These are phyloP conservation scores for Cryptocephalus moraei DNA, from an alignment of 2,888 invertebrate species.

Conservation along the genomic window DNA sequence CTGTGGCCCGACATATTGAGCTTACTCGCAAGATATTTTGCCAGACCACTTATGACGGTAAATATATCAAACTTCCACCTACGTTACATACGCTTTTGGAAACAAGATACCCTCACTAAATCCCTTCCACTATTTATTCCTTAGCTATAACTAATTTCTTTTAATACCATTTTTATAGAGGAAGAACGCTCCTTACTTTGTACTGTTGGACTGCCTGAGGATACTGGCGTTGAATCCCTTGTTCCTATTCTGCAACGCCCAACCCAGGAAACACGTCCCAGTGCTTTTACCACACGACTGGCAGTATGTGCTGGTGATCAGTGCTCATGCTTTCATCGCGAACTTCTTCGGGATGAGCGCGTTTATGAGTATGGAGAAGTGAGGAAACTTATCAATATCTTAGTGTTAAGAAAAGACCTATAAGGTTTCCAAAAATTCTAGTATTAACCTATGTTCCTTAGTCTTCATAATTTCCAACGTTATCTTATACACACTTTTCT, in stretches of 20 bases:
- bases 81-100: no score
- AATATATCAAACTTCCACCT: neutral
- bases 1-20: neutral
- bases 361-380: slow-evolving; percentile 1
- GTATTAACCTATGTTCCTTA: no score
- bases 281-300: slow-evolving; percentile 6
- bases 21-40: neutral
- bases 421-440: no score
- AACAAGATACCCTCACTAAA: neutral
- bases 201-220: neutral
- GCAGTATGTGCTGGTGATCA: slow-evolving; percentile 4
- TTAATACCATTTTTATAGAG: neutral
- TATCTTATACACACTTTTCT: no score
- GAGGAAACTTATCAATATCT: no score
- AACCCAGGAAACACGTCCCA: slow-evolving; percentile 5
- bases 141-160: no score
- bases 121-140: no score
- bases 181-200: neutral
- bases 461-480: no score
- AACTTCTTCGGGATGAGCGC: neutral
- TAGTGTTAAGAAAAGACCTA: neutral
- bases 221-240: slow-evolving; percentile 1
- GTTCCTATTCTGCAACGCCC: slow-evolving; percentile 6
- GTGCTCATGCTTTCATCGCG: neutral
- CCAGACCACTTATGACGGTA: slow-evolving; percentile 3